Base-by-base conservation (phyloP, 2,113 vertebrate genomes). In the Polyodon spathula region DNA sequence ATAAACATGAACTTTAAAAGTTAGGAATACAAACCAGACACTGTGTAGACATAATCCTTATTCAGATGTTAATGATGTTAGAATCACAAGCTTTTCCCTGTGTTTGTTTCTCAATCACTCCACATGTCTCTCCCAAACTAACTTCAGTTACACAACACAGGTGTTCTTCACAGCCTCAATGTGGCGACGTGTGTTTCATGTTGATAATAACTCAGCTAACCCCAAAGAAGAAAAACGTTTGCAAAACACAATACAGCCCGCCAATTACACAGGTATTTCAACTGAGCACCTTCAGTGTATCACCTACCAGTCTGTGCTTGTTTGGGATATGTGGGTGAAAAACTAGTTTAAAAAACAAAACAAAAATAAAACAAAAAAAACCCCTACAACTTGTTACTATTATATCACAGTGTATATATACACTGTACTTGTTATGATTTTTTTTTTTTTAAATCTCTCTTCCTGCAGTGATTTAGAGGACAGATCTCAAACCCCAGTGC, bases 81-180 rank as follows among this genome's bases (percentile, higher is more conserved):
- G 61, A 38, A 62, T n/a, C 48, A 50, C 48, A 50, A 50, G 55
- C 42, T 27, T n/a, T n/a, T n/a, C n/a, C n/a, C n/a, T n/a, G n/a
- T 56, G 63, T 62, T 56, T 61, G 59, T 52, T 53, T 59, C 39
- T 41, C 38, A 53, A 63, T 65, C 65, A 63, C 63, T 58, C 68
- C 73, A 75, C 70, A 72, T 75, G 73, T 64, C 70, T 61, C 73
- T 72, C 73, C 73, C 56, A 72, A 68, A 59, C 27, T 68, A 63
- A 61, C 73, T 66, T 61, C 41, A 54, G 44, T 48, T 58, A 64
- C 42, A 27, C 43, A 16, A 59, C 43, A 59, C 73, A 72, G 73
- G 73, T 72, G 73, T 64, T 66, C 56, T 62, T 53, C 38, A 62
- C 46, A 64, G 58, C 61, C 4, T 54, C 48, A 42, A 27, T 44